Evolutionary conservation across 2,797 vertebrate genomes (phyloP), one percentile per base, ranked within the genome.

Genomic region (Tragelaphus eurycerus): DNA sequence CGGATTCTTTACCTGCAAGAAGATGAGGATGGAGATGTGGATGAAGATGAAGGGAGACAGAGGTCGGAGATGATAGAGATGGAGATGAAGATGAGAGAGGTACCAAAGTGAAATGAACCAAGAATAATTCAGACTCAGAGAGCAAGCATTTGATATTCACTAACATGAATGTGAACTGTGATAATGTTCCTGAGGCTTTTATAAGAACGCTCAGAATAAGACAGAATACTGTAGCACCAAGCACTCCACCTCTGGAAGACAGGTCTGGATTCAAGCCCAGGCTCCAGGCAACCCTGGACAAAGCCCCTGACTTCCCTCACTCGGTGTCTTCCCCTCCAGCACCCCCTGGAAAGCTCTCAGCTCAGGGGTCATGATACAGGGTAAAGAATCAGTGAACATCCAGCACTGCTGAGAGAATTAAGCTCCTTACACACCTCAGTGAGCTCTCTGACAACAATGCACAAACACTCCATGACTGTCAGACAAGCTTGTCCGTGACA

Each of bases 341-440:
- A 3, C 29, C 76, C 6, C 0, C 57, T 6, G 12, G 6, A 12
- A n/a, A 48, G 29, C 31, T 43, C 83, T 55, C 1, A 0, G 43
- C 60, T 29, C 34, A 25, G 15, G 7, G 0, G 1, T 14, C 55
- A 29, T 1, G 6, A 10, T 0, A 1, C 23, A 7, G 34, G 34
- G 19, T 2, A 9, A 50, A 60, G 74, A 7, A 14, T 6, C 38
- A 4, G 54, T 3, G 31, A 6, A 6, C 11, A 13, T 10, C 4
- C 29, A 4, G 31, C 6, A 27, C 81, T 11, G 11, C 17, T 19
- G 71, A 59, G 76, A 19, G 23, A 54, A 23, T 7, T 3, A 17
- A 2, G 54, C 48, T 23, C 27, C 59, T 34, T 0, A 0, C 0
- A 4, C 10, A 2, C 8, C 5, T 3, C 15, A 0, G 13, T 0